These are phyloP conservation scores for Myotis pilosus DNA, from an alignment of 2,797 vertebrate genomes.

Conservation along the genomic window DNA sequence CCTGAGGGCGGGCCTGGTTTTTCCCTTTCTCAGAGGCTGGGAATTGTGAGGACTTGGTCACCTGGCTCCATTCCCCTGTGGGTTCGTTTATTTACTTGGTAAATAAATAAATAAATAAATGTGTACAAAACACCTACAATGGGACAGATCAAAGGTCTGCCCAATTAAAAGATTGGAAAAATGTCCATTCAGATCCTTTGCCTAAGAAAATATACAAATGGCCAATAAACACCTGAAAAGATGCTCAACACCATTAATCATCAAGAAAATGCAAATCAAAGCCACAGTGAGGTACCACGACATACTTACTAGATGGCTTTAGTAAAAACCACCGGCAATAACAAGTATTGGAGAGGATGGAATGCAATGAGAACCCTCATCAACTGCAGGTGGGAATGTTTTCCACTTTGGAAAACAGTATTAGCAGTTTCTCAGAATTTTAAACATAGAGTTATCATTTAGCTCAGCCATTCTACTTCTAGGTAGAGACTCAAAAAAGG, in stretches of 20 bases:
- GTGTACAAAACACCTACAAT: not conserved
- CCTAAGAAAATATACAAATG: not conserved
- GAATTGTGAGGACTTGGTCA: not conserved
- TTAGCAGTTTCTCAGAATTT: not conserved
- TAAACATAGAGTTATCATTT: not conserved
- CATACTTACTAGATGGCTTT: not conserved
- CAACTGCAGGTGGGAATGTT: not conserved
- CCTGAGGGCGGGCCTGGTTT: not conserved
- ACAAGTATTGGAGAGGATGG: not conserved
- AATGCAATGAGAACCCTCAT: not conserved
- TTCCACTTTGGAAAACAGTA: not conserved
- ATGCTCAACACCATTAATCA: not conserved
- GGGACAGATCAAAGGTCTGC: not conserved
- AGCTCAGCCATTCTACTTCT: not conserved
- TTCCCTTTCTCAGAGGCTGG: not conserved
- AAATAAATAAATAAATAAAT: not conserved
- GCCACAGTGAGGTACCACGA: not conserved
- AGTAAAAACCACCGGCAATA: not conserved
- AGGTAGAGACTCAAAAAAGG: not conserved
- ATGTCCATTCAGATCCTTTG: no score
- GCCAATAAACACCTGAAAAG: not conserved
- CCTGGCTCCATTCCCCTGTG: not conserved
- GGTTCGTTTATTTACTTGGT: not conserved
- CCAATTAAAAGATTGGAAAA: not conserved
- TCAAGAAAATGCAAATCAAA: not conserved